Evolutionary conservation across 2,888 invertebrate genomes (phyloP).

Genomic region (Sminthurinus aureus): DNA sequence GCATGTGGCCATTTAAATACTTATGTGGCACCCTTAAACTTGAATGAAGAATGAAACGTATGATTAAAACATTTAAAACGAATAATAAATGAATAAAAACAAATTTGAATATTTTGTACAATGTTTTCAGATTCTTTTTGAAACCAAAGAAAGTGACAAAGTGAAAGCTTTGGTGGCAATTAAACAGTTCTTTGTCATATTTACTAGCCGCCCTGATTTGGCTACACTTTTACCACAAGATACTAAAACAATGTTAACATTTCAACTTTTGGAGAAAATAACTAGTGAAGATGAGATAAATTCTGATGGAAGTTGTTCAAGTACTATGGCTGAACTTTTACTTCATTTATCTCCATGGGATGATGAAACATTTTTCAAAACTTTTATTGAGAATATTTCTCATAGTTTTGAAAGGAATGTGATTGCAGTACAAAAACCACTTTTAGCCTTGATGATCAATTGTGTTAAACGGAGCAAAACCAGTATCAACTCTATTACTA

Average conservation of each 20-base stretch:
- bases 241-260: constrained; percentile 29
- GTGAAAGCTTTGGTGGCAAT: constrained; percentile 27
- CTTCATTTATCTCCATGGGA: constrained; percentile 39
- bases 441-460: constrained; percentile 50
- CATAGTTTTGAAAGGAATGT: constrained; percentile 40
- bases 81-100: no score
- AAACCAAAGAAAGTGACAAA: constrained; percentile 18
- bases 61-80: no score
- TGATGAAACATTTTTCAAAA: constrained; percentile 31
- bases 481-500: constrained; percentile 36
- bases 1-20: not conserved
- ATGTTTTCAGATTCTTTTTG: constrained; percentile 25
- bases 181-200: constrained; percentile 39
- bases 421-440: constrained; percentile 43
- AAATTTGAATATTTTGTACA: not conserved
- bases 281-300: constrained; percentile 16
- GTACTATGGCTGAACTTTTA: constrained; percentile 35
- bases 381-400: constrained; percentile 34
- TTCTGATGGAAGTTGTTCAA: constrained; percentile 26
- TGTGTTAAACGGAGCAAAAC: constrained; percentile 41
- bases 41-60: no score
- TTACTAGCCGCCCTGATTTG: constrained; percentile 28
- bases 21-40: not conserved
- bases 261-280: constrained; percentile 16
- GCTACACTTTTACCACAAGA: constrained; percentile 12